Conservation (phyloP, 1,140 invertebrate genomes). For the Trichonephila clavipes region DNA sequence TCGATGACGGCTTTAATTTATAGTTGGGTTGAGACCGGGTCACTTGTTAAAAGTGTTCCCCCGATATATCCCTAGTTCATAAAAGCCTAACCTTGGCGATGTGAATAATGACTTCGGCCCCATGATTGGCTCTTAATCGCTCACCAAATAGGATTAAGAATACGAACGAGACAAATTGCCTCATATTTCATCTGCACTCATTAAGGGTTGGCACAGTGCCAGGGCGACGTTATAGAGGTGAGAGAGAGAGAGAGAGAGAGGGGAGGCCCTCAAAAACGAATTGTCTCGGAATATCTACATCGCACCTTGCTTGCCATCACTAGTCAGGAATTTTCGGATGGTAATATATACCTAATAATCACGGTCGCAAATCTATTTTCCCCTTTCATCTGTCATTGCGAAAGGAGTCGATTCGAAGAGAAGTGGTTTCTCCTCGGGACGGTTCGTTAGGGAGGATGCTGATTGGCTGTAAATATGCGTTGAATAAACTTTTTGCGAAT, state of each 20-base stretch:
- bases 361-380: too few relatives aligned
- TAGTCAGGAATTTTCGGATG: background rate
- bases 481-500: too few relatives aligned
- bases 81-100: slow-evolving; percentile 66
- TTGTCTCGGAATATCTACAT: background rate
- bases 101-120: slow-evolving; percentile 69
- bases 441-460: too few relatives aligned
- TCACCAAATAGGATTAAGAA: slow-evolving; percentile 75
- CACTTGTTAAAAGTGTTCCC: slow-evolving; percentile 69
- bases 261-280: slow-evolving; percentile 14
- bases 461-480: too few relatives aligned
- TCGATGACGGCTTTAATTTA: slow-evolving; percentile 67
- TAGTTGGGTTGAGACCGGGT: slow-evolving; percentile 69
- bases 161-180: slow-evolving; percentile 74
- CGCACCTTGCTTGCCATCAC: background rate
- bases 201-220: slow-evolving; percentile 65
- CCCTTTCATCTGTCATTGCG: too few relatives aligned
- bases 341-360: background rate
- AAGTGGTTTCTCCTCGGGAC: too few relatives aligned
- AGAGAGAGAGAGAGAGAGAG: too few relatives aligned
- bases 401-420: too few relatives aligned
- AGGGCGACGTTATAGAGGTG: background rate
- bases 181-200: slow-evolving; percentile 76
- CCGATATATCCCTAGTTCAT: slow-evolving; percentile 52
- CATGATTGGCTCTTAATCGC: slow-evolving; percentile 75